Conservation (phyloP, 2,888 invertebrate species). For the Melikaiella ostensackeni region DNA sequence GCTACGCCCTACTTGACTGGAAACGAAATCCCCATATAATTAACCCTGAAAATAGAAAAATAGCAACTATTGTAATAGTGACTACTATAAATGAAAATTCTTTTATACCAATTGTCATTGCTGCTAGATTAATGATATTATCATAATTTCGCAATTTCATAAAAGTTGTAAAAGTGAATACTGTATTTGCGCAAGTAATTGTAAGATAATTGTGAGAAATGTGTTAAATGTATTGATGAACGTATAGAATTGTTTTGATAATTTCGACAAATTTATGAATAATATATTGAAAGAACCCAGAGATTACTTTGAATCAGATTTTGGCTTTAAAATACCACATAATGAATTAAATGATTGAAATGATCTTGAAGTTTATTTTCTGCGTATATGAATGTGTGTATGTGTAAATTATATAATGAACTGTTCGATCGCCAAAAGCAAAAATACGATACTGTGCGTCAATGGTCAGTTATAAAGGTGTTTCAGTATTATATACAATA, state of each 20-base stretch:
- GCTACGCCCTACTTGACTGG: too few relatives aligned
- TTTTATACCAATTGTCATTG: constrained; percentile 25
- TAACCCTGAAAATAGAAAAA: constrained; percentile 11
- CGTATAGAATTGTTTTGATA: constrained; percentile 2
- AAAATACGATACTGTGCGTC: constrained; percentile 13
- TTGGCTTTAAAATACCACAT: not conserved
- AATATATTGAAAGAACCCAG: not conserved
- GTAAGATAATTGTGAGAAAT: not conserved
- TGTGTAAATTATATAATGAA: constrained; percentile 13
- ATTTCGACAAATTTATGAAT: not conserved
- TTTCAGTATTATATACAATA: constrained; percentile 64
- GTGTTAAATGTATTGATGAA: not conserved
- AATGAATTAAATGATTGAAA: not conserved
- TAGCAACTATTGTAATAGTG: constrained; percentile 4
- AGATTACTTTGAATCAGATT: not conserved
- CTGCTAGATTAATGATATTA: not conserved
- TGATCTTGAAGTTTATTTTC: constrained; percentile 8
- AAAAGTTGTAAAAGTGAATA: not conserved
- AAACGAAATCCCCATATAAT: constrained; percentile 1
- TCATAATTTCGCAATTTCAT: constrained; percentile 11
- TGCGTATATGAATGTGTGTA: constrained; percentile 1
- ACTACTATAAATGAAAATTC: constrained; percentile 13
- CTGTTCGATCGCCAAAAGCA: constrained; percentile 7
- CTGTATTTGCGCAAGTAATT: not conserved
- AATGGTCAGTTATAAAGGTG: constrained; percentile 43